Conservation (phyloP, 1,140 invertebrate species). For the Cataglyphis hispanica region DNA sequence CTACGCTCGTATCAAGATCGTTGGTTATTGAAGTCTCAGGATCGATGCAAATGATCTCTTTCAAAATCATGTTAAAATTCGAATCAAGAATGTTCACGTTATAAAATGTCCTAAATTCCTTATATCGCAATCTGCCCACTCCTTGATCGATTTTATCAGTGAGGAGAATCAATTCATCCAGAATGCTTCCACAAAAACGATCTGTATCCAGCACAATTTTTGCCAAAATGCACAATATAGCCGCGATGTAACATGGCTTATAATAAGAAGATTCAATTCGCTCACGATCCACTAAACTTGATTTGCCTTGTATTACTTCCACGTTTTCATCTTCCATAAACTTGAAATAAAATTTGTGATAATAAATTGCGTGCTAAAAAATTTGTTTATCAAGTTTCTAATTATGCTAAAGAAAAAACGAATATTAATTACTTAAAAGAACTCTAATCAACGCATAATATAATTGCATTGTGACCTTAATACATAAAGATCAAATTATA, state of each 20-base stretch:
- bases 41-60: conserved; percentile 77
- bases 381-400: background rate
- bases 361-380: background rate
- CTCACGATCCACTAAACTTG: conserved; percentile 68
- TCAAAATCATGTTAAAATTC: conserved; percentile 79
- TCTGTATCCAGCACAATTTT: conserved; percentile 76
- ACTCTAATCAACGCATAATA: background rate
- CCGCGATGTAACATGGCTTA: conserved; percentile 80
- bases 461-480: background rate
- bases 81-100: conserved; percentile 75
- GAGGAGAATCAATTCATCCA: conserved; percentile 78
- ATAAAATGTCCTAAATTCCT: conserved; percentile 75
- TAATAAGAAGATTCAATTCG: conserved; percentile 69
- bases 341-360: conserved; percentile 52
- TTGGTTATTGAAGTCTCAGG: conserved; percentile 73
- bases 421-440: background rate
- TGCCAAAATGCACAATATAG: conserved; percentile 79
- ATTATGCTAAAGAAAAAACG: background rate
- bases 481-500: too few species aligned
- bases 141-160: conserved; percentile 75
- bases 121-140: conserved; percentile 77
- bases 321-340: conserved; percentile 65
- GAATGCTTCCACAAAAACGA: conserved; percentile 67
- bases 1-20: conserved; percentile 61
- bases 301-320: conserved; percentile 75